Base-by-base conservation (phyloP, 1,140 invertebrate species). In the Scaptomyza graminum region DNA sequence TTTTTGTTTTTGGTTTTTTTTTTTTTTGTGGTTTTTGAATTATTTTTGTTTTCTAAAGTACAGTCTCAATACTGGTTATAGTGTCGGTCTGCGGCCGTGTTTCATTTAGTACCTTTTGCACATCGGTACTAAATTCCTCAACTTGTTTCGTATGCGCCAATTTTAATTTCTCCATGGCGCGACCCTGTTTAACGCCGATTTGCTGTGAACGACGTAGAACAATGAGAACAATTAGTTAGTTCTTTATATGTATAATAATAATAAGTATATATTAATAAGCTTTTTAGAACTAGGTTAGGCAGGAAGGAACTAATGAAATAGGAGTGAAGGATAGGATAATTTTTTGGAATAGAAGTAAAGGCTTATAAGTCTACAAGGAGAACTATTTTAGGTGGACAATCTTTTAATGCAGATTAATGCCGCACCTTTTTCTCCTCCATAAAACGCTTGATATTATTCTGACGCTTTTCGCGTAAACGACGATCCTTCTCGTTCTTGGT, bases 361-460 rank as follows among this genome's bases (percentile, higher is more conserved):
- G 18, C 18, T 22, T 22, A 22, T 3, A 22, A 22, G 18, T 22
- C 1, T 22, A 18, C 18, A 18, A 18, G 3, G 18, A 18, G 3
- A 1, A 18, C 18, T 18, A 3, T 18, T 1, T 22, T 1, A 22
- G 18, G 18, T 22, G 18, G 18, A 22, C 18, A 22, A 22, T 22
- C 18, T 22, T 22, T 22, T 22, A 3, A 18, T 18, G 18, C 1
- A 18, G 18, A 18, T 18, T 18, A 1, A 9, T 39, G n/a, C 13
- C 57, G 5, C n/a, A 94, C 94, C 93, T 97, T 99, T 52, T 98
- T 94, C 92, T 99, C 98, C 82, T 99, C 99, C 93, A 99, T 96
- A 90, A 99, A 99, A 84, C 98, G 97, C 92, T 99, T 99, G 13
- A 98, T 98, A 91, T 99, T 99, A 90, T 99, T 99, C 85, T 99